Percentiles rank a stretch among this genome's conserved stretches.
These are phyloP conservation scores for Pelobates fuscus DNA, from an alignment of 2,113 vertebrate genomes.

Conservation along the genomic window DNA sequence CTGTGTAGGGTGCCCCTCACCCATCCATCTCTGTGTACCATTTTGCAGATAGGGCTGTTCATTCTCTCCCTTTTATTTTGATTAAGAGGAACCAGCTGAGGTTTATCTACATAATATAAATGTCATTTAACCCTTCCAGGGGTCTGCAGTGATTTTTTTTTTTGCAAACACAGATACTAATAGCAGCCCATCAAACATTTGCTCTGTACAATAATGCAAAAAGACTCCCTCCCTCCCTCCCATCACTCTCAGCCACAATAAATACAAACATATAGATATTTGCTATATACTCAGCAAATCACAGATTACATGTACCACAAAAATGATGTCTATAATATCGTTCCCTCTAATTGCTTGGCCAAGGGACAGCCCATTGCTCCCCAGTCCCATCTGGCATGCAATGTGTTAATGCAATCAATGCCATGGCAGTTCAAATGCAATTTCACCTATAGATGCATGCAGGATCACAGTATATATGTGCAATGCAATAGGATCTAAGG, in stretches of 20 bases:
- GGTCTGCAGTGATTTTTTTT: background rate
- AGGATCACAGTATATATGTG: too few relatives aligned
- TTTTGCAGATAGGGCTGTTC: conserved; percentile 28
- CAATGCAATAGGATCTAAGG: background rate
- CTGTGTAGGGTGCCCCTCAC: conserved; percentile 34
- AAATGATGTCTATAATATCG: too few relatives aligned
- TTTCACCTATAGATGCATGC: too few relatives aligned
- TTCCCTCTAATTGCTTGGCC: too few relatives aligned
- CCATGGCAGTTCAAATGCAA: background rate
- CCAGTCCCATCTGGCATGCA: background rate
- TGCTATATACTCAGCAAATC: too few relatives aligned
- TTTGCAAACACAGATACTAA: background rate
- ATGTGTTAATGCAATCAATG: background rate
- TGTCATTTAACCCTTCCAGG: conserved; percentile 13
- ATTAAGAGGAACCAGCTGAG: conserved; percentile 21
- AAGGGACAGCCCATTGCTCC: too few relatives aligned
- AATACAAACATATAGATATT: too few relatives aligned
- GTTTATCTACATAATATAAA: background rate
- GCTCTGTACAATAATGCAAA: background rate
- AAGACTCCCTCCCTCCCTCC: background rate
- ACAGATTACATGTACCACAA: too few relatives aligned
- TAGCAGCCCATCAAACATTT: background rate
- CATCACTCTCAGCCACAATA: too few relatives aligned
- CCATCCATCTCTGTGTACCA: conserved; percentile 31
- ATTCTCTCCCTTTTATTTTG: background rate